Conservation (phyloP, 2,888 invertebrate genomes). For the Diaphora mendica region DNA sequence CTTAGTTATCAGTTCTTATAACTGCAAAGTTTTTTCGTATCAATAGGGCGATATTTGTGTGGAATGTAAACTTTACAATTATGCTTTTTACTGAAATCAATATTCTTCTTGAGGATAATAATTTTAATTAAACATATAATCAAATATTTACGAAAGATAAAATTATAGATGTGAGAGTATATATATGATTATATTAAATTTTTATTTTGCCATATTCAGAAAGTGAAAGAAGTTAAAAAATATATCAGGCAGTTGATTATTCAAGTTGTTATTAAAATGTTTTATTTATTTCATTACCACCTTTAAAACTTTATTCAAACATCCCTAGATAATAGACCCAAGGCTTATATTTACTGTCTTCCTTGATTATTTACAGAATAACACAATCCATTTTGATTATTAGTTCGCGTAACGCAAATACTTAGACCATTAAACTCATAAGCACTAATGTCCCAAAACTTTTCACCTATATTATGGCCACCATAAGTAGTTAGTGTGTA, state of each 20-base stretch:
- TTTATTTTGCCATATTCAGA: not conserved
- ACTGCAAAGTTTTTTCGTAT: not conserved
- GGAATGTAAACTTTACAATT: not conserved
- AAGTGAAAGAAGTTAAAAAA: not conserved
- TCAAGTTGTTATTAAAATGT: no score
- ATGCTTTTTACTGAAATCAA: not conserved
- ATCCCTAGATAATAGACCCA: not conserved
- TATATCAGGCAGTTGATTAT: not conserved
- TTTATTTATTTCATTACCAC: no score
- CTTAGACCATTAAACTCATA: not conserved
- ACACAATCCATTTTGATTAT: not conserved
- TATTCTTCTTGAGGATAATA: not conserved
- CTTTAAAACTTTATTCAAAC: no score
- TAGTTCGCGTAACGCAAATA: not conserved
- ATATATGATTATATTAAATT: no score
- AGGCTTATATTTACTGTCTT: not conserved
- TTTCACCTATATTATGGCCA: conserved; percentile 29
- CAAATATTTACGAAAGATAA: no score
- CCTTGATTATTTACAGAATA: not conserved
- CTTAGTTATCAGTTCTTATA: not conserved
- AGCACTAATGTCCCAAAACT: not conserved
- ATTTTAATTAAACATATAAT: not conserved
- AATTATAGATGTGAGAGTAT: no score
- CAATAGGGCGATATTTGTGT: not conserved
- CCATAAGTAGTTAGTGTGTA: conserved; percentile 55